Base-by-base conservation (phyloP, 2,888 invertebrate species). In the Tetanocera ferruginea region DNA sequence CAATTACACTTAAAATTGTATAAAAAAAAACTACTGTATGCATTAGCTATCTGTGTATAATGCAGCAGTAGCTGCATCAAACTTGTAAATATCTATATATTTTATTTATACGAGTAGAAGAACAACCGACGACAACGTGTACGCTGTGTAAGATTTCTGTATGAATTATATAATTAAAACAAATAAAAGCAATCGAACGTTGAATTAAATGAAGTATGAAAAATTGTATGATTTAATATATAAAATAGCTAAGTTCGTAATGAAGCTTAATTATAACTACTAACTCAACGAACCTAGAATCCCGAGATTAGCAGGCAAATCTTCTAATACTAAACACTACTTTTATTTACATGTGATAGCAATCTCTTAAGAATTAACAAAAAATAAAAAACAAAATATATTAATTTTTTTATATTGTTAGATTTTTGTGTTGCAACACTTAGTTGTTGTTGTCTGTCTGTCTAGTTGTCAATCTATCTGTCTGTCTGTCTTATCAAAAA, bases 21-120 rank as follows among this genome's bases (percentile, higher is more conserved):
- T 74, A 74, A 74, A 60, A 60, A 43, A 43, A 43, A 11, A 66
- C 31, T 51, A 64, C 34, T 51, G 25, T 23, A 64, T 64, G 25
- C n/a, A 28, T 74, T 49, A 51, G 64, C 31, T 49, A 51, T 51
- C 31, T 51, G 60, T 73, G 62, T 37, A 70, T 73, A 43, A 23
- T 60, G 23, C 23, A 49, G 49, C 31, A n/a, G n/a, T n/a, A n/a
- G n/a, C n/a, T n/a, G n/a, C n/a, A n/a, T n/a, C n/a, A 52, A 31
- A 73, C n/a, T 73, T 73, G 73, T 73, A 73, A 73, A 73, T 73
- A 73, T 60, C 6, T 23, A 72, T 43, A 72, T 55, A 9, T 71
- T 55, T 19, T 52, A 69, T 69, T 69, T 49, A 51, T 34, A 69
- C 14, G 14, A 11, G 11, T 43, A 43, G 43, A 43, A 43, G 43